Conservation (phyloP, 2,888 invertebrate species). For the Synergus japonicus region DNA sequence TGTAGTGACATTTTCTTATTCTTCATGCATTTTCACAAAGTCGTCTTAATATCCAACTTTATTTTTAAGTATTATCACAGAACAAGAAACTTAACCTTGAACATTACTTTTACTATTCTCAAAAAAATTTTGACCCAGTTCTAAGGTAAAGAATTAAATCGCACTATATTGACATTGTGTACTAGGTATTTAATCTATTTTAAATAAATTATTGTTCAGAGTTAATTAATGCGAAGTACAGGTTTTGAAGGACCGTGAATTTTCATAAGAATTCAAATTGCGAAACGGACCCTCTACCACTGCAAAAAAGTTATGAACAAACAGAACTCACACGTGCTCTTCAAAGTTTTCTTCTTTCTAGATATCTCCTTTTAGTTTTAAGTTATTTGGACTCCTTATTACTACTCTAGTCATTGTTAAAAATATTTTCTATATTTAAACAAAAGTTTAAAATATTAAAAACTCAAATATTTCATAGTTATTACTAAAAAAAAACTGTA, state of each 20-base stretch:
- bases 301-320: neutral
- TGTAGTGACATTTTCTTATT: constrained; percentile 20
- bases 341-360: neutral
- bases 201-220: too few species aligned
- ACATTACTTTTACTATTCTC: neutral
- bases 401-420: neutral
- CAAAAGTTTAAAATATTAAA: neutral
- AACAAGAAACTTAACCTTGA: neutral
- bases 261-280: neutral
- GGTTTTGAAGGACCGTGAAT: neutral
- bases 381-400: neutral
- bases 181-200: neutral
- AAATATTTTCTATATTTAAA: neutral
- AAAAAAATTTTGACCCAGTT: constrained; percentile 1
- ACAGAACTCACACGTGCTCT: neutral
- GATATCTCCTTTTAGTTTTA: neutral
- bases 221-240: neutral
- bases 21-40: neutral
- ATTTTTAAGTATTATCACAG: neutral
- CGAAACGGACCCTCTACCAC: neutral
- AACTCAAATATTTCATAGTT: too few species aligned
- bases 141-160: neutral
- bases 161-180: neutral
- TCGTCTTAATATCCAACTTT: neutral
- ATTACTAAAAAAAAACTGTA: too few species aligned